phyloP scores from a whole-genome alignment of 2,797 vertebrate species.

The Etheostoma perlongum region DNA sequence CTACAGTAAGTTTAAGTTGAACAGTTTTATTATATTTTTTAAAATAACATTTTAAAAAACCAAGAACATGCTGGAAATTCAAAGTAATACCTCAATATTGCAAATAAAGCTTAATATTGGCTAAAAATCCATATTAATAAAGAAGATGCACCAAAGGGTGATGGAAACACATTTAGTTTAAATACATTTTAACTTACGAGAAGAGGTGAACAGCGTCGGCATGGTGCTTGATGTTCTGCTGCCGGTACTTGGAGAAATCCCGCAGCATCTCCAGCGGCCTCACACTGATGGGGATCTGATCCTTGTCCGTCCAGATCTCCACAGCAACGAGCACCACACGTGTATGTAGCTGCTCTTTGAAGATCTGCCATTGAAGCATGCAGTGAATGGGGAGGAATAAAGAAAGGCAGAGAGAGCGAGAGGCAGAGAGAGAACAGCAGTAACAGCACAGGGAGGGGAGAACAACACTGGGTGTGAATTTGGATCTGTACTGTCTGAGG shows the following conservation, averaged over 20 bases:
- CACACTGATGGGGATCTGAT: constrained; percentile 91
- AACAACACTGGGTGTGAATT: constrained; percentile 58
- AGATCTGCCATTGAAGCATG: constrained; percentile 86
- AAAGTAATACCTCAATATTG: not conserved
- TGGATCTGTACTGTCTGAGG: constrained; percentile 45
- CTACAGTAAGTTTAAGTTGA: not conserved
- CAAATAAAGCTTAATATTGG: not conserved
- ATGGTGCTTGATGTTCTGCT: constrained; percentile 91
- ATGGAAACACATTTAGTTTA: not conserved
- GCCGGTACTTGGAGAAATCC: constrained; percentile 95
- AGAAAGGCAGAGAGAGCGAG: constrained; percentile 23
- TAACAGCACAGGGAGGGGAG: constrained; percentile 49
- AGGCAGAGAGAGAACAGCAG: constrained; percentile 2
- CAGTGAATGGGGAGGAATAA: constrained; percentile 42
- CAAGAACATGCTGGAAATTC: not conserved
- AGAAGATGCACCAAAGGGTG: not conserved
- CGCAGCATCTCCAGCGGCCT: constrained; percentile 93
- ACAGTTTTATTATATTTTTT: not conserved
- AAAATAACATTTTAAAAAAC: not conserved
- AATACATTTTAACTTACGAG: constrained; percentile 85
- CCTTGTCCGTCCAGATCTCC: constrained; percentile 96
- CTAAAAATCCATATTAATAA: not conserved
- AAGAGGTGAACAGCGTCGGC: constrained; percentile 95
- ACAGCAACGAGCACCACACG: constrained; percentile 96
- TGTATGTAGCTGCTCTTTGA: constrained; percentile 97